Base-by-base conservation (phyloP, 1,140 invertebrate genomes). In the Zophobas atratus region DNA sequence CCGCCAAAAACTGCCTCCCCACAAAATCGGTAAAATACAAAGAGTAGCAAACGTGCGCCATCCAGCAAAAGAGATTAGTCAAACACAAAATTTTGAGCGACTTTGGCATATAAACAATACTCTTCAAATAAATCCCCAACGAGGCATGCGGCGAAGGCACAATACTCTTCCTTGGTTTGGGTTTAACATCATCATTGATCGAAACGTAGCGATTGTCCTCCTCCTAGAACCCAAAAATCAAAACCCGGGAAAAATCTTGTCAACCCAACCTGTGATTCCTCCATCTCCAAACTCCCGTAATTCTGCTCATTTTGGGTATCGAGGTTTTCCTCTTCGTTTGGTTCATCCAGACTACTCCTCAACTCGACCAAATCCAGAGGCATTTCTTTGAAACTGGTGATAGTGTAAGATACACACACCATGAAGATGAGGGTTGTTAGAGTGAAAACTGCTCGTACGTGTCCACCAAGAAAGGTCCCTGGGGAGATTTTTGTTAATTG, bases 11-110 rank as follows among this genome's bases (percentile, higher is more conserved):
- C 96, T 38, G 95, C 93, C 88, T 99, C 96, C 0, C 98, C 2
- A 99, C 97, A 85, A 98, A 99, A 87, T 99, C 97, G 0, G 98
- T 99, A 85, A 99, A 99, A 86, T 98, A 99, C 0, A 99, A 88
- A 0, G 97, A 98, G 84, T 99, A 99, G 86, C 96, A 98, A 1
- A 99, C 96, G 74, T 99, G 94, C 0, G 97, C 96, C 96, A 98
- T 98, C 98, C 97, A 99, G 84, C 96, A 98, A 86, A 98, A 98
- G 0, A 98, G 89, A 88, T 99, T 99, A 0, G 97, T 98, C 1
- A 98, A 78, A 83, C 97, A 99, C 0, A 99, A 90, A 81, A 97
- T 92, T 46, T 93, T 90, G 74, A 99, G 88, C 1, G 95, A 97
- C 75, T 89, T 88, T 0, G 97, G 97, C 95, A 99, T 98, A 72